Evolutionary conservation across 2,113 vertebrate species (phyloP), one percentile per base, ranked within the genome.

Genomic region (Odontesthes bonariensis): DNA sequence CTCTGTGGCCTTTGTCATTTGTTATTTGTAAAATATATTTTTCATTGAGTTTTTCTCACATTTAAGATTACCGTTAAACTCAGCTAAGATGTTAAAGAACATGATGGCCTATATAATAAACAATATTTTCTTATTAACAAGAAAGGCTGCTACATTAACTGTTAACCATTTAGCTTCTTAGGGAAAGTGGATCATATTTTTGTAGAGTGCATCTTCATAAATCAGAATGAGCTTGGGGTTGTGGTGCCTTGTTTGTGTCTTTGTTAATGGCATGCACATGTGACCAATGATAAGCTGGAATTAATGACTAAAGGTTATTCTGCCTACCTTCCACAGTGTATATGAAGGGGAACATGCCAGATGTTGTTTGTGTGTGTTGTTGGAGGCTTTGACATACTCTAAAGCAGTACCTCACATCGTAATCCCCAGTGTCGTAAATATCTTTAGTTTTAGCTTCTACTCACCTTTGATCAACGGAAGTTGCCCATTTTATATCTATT

Each of bases 211-310:
- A 70, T 92, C 69, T 88, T 89, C 71, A 87, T 90, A 91, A 91
- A 91, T 92, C 86, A 87, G 81, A 31, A 47, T 83, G 90, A 91
- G 86, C 69, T 86, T 38, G 81, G 70, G 83, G 56, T 84, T 86
- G 86, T 65, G 80, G 86, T 86, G 16, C 60, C 84, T 85, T 88
- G 83, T 89, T 92, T 89, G 77, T 83, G 77, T 84, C 79, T 84
- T 68, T 87, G 82, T 74, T 87, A 89, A 90, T 90, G 66, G 69
- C 79, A 62, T 70, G 81, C 87, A 87, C 82, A 90, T 89, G 84
- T 83, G 80, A 85, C 79, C 89, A 85, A 81, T 85, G 78, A 83
- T 75, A 84, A 77, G 83, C 77, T 77, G 81, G 73, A 70, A 65
- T 31, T 76, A 63, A 79, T 69, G 76, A 77, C 63, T 46, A 51